phyloP scores from a whole-genome alignment of 2,888 invertebrate species.

The Tipula vernalis region DNA sequence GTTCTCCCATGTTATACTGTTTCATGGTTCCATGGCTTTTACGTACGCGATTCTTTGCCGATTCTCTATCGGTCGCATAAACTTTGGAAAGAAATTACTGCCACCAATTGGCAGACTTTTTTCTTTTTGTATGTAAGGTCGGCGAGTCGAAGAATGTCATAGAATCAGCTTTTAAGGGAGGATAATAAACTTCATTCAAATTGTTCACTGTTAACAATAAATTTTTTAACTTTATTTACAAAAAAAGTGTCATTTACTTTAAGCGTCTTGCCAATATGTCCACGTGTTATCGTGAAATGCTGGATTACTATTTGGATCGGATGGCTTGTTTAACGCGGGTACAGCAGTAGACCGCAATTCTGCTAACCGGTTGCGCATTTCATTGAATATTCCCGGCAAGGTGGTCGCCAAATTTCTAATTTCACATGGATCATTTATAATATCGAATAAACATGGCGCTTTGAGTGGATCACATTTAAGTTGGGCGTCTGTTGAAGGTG shows the following conservation, averaged over 20 bases:
- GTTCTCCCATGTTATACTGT: too few relatives aligned
- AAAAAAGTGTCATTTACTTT: background rate
- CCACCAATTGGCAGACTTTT: too few relatives aligned
- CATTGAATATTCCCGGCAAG: background rate
- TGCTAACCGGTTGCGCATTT: background rate
- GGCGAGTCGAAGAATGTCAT: too few relatives aligned
- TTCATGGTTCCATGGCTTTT: too few relatives aligned
- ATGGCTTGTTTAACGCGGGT: conserved; percentile 35
- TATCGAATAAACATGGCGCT: conserved; percentile 38
- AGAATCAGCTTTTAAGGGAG: too few relatives aligned
- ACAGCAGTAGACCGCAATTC: conserved; percentile 25
- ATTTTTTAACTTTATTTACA: too few relatives aligned
- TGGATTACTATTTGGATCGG: conserved; percentile 40
- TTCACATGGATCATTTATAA: conserved; percentile 41
- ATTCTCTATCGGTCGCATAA: too few relatives aligned
- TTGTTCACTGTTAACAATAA: too few relatives aligned
- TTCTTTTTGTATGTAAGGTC: too few relatives aligned
- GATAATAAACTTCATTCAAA: too few relatives aligned
- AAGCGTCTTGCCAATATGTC: conserved; percentile 42
- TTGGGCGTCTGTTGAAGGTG: background rate
- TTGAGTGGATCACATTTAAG: conserved; percentile 24
- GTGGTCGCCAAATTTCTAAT: conserved; percentile 24
- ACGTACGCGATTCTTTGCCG: too few relatives aligned
- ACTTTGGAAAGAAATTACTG: too few relatives aligned
- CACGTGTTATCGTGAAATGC: conserved; percentile 41